Base-by-base conservation (phyloP, 2,888 invertebrate genomes). In the Apocheima hispidaria region DNA sequence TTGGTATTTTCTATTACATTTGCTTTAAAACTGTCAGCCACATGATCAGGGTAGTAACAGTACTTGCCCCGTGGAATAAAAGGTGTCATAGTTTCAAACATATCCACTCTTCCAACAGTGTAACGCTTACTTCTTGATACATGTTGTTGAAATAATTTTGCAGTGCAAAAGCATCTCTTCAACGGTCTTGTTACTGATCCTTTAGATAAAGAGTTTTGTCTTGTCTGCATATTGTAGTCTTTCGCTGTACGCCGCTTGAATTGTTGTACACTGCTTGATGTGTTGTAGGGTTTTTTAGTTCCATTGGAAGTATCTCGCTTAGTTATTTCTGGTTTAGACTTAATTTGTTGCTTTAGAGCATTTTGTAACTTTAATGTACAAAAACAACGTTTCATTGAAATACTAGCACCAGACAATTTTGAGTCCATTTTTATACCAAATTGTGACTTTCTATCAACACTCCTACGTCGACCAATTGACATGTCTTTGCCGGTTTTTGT, bases 131-230 rank as follows among this genome's bases (percentile, higher is more conserved):
- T 18, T 30, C n/a, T 46, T 46, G 30, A 16, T 44, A 16, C n/a
- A 33, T 21, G 10, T 12, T 77, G 52, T 26, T 74, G 75, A 6
- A 36, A 36, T 23, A 49, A 36, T 35, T 49, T 35, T 4, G 49
- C 33, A 9, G 77, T 75, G 68, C 82, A 83, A 57, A 83, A 80
- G 65, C 82, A 82, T 68, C 77, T 74, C 66, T 75, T 80, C 35
- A 85, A 68, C 18, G 65, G 30, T 52, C 77, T 74, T 21, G 69
- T 62, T 46, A 70, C 60, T 3, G 74, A 70, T 23, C 67, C 65
- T 67, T 71, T 78, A 23, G 67, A 66, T 61, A 67, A 60, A 49
- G 70, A 71, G 52, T 55, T 46, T 7, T 54, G 46, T 41, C 20
- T 49, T 12, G 58, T 55, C 38, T 69, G 65, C 7, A 41, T 44